These are phyloP conservation scores for Musca domestica DNA, from an alignment of 1,140 invertebrate species.

Conservation along the genomic window DNA sequence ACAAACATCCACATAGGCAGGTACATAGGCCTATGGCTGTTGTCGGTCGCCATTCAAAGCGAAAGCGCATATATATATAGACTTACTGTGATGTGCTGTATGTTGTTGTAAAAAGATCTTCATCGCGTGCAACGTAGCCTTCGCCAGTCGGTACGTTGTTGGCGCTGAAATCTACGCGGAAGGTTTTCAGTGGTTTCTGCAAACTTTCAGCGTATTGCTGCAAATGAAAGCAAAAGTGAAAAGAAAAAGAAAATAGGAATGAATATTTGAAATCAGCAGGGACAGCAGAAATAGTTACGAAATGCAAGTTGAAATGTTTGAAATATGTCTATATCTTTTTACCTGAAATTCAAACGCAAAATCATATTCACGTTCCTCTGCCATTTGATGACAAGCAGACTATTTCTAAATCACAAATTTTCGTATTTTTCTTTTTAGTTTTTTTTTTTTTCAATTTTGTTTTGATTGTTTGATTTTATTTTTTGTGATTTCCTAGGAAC, in stretches of 20 bases:
- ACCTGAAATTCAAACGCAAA: conserved; percentile 64
- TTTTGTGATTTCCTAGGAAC: neutral
- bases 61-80: conserved; percentile 4
- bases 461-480: neutral
- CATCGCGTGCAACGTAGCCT: conserved; percentile 39
- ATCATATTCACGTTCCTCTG: conserved; percentile 56
- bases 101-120: conserved; percentile 48
- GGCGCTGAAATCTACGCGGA: conserved; percentile 51
- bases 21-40: neutral
- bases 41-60: neutral
- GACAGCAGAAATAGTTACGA: too few species aligned
- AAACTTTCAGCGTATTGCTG: conserved; percentile 54
- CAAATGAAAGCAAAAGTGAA: conserved; percentile 29
- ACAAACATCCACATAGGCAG: neutral
- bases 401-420: neutral
- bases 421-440: too few species aligned
- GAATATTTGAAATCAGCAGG: neutral
- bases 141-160: conserved; percentile 48
- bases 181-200: conserved; percentile 52
- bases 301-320: conserved; percentile 6
- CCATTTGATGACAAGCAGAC: conserved; percentile 7
- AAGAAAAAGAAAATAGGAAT: conserved; percentile 3
- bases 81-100: conserved; percentile 52
- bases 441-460: neutral
- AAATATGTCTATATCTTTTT: conserved; percentile 32